Conservation (phyloP, 92 coral and sea anemone genomes). For the Epizoanthus fatuus region DNA sequence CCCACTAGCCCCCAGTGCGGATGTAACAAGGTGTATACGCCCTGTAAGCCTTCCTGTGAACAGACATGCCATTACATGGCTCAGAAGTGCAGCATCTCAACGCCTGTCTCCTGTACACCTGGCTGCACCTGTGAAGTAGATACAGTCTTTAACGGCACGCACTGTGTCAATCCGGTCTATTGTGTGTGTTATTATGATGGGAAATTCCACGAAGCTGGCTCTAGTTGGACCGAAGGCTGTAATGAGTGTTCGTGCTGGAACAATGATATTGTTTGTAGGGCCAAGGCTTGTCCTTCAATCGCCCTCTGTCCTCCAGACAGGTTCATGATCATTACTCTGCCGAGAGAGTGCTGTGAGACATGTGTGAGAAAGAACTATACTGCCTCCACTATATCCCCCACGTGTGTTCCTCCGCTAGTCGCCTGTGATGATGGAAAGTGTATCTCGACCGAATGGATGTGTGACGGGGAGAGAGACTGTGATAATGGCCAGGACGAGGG, state of each 20-base stretch:
- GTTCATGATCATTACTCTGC: conserved; percentile 46
- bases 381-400: conserved; percentile 38
- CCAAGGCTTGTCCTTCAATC: conserved; percentile 71
- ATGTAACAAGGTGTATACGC: conserved; percentile 59
- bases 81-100: conserved; percentile 50
- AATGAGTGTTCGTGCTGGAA: conserved; percentile 88
- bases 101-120: conserved; percentile 54
- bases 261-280: conserved; percentile 74
- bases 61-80: conserved; percentile 86
- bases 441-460: conserved; percentile 85
- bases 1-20: conserved; percentile 54
- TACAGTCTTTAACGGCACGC: conserved; percentile 87
- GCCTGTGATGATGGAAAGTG: conserved; percentile 76
- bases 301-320: conserved; percentile 65
- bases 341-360: conserved; percentile 79
- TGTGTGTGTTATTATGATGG: conserved; percentile 76
- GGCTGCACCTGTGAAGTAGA: conserved; percentile 84
- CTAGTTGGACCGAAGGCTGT: conserved; percentile 83
- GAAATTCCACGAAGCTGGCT: conserved; percentile 72
- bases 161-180: conserved; percentile 82
- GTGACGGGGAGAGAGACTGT: conserved; percentile 89
- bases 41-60: conserved; percentile 78
- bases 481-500: conserved; percentile 83
- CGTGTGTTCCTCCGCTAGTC: conserved; percentile 59
- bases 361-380: conserved; percentile 69